A percentile compares a stretch with the other conserved stretches of the same genome.
Conservation (phyloP, 2,797 vertebrate genomes). For the Prionace glauca region DNA sequence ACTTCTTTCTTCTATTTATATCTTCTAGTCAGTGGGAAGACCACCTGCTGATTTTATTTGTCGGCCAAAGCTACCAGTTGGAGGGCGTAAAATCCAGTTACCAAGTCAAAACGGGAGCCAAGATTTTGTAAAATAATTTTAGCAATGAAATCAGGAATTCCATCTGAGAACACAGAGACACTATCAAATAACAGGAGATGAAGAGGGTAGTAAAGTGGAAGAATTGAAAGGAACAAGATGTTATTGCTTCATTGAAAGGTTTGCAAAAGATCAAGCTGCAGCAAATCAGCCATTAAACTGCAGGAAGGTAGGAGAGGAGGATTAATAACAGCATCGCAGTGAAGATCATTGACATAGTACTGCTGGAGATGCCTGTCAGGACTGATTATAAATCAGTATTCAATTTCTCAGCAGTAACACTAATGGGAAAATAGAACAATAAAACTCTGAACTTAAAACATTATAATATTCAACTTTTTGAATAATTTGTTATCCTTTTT, state of each 20-base stretch:
- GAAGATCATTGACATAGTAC: not conserved
- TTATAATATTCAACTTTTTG: not conserved
- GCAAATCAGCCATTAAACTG: not conserved
- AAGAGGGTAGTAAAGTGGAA: not conserved
- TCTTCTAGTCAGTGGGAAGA: no score
- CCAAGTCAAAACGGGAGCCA: not conserved
- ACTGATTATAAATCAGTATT: not conserved
- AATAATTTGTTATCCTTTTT: no score
- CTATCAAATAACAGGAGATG: not conserved
- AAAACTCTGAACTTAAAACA: no score
- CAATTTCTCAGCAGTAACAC: not conserved
- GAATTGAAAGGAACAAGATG: not conserved
- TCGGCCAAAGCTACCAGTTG: not conserved
- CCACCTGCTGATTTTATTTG: no score
- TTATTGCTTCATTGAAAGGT: not conserved
- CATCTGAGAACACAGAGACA: not conserved
- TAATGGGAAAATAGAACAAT: not conserved
- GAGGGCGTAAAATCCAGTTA: not conserved
- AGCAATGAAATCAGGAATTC: not conserved
- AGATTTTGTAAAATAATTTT: not conserved
- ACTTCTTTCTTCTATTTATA: no score
- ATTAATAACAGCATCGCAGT: not conserved
- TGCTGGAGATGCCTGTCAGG: not conserved
- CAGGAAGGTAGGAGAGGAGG: not conserved
- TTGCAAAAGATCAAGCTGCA: not conserved